These are phyloP conservation scores for Craseonycteris thonglongyai DNA, from an alignment of 2,113 vertebrate species.

Conservation along the genomic window DNA sequence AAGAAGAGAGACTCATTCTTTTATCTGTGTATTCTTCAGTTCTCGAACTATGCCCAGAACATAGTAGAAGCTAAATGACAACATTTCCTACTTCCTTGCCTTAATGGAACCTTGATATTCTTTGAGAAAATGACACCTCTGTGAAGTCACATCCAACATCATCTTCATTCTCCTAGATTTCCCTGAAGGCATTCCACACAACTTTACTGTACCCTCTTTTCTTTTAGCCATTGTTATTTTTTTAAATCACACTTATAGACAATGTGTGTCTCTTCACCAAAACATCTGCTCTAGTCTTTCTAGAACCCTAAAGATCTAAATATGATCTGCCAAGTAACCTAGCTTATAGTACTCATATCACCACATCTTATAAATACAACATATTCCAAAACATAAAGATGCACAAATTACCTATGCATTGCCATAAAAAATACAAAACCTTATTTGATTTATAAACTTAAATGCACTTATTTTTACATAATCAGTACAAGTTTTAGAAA, in stretches of 20 bases:
- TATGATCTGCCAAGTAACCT: background rate
- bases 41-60: background rate
- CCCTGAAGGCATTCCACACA: background rate
- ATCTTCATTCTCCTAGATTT: background rate
- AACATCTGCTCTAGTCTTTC: background rate
- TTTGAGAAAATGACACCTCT: background rate
- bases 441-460: background rate
- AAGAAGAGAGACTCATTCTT: background rate
- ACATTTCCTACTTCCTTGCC: background rate
- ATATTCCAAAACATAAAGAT: background rate
- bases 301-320: background rate
- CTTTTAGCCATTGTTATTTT: background rate
- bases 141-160: background rate
- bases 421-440: background rate
- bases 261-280: background rate
- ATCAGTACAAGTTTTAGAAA: background rate
- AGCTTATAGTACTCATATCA: background rate
- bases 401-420: background rate
- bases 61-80: background rate
- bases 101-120: background rate
- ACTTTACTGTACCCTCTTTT: background rate
- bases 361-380: background rate
- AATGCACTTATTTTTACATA: background rate
- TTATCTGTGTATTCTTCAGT: background rate
- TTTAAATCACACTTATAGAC: background rate